Percentiles rank a stretch among this genome's conserved stretches.
Conservation (phyloP, 2,888 invertebrate genomes). For the Trichopoda pennipes region DNA sequence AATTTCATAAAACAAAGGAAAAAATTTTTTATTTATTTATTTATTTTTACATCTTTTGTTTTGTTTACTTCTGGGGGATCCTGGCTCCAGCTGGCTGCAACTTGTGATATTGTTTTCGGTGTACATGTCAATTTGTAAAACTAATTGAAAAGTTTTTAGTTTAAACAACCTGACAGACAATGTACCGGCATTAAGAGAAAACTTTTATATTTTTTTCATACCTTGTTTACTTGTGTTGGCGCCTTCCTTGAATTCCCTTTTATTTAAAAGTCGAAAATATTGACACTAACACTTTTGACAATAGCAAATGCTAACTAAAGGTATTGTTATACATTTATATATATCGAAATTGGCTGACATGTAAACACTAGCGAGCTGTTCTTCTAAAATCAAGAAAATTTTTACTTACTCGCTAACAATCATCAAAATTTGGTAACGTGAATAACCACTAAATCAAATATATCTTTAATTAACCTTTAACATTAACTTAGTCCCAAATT, state of each 20-base stretch:
- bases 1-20: neutral
- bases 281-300: conserved; percentile 9
- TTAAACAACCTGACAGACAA: neutral
- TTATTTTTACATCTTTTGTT: conserved; percentile 46
- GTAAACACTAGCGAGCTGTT: neutral
- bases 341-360: too few relatives aligned
- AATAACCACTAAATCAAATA: neutral
- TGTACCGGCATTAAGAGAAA: neutral
- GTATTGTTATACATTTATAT: conserved; percentile 12
- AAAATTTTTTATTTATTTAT: conserved; percentile 24
- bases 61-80: conserved; percentile 4
- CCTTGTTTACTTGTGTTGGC: conserved; percentile 2
- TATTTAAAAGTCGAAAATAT: too few relatives aligned
- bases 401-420: neutral
- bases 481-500: too few relatives aligned
- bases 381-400: neutral
- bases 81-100: conserved; percentile 2
- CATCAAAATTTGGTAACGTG: too few relatives aligned
- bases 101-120: conserved; percentile 24
- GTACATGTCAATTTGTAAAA: conserved; percentile 64
- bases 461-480: too few relatives aligned
- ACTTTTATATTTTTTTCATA: conserved; percentile 2
- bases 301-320: neutral
- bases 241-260: neutral
- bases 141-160: conserved; percentile 69